Base-by-base conservation (phyloP, 1,140 invertebrate species). In the Wiebesia pumilae region DNA sequence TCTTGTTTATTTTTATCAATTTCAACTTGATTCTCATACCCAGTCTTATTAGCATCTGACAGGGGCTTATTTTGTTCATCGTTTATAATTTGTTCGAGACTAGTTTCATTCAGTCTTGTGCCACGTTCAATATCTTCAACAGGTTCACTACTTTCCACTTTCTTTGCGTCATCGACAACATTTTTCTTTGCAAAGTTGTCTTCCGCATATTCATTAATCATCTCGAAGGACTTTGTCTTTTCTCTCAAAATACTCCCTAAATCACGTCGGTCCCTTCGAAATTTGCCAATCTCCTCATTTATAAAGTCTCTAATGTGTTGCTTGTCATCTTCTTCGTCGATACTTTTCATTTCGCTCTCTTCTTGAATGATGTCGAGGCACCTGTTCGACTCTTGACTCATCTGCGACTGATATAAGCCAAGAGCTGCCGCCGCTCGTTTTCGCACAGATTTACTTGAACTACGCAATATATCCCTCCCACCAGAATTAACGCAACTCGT, bases 311-410 rank as follows among this genome's bases (percentile, higher is more conserved):
- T 88, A 65, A 94, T 94, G 19, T 82, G 43, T 3, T 38, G 38
- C 47, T 10, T 58, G n/a, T 62, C n/a, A 27, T 40, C n/a, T 3
- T 73, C 58, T n/a, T 90, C 89, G 65, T 91, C 91, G 35, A 90
- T 90, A 0, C 88, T 88, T 14, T 88, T 40, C 33, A 90, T 91
- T 79, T 93, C 86, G 4, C 12, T 91, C 9, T 94, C 94, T 90
- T 96, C 96, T 88, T 95, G 94, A 89, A 96, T 96, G 3, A 96
- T 96, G 86, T 96, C 95, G 84, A 96, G 93, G 81, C 94, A 95
- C 89, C 95, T 94, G 35, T 95, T 95, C 87, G 95, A 94, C 69
- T 95, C 93, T 27, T 93, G 90, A 81, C 82, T 87, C 51, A 94
- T 91, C 30, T 95, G 94, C 9, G 93, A 89, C 88, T 94, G 94